phyloP scores from a whole-genome alignment of 1,140 invertebrate species.

The Trichonephila inaurata region DNA sequence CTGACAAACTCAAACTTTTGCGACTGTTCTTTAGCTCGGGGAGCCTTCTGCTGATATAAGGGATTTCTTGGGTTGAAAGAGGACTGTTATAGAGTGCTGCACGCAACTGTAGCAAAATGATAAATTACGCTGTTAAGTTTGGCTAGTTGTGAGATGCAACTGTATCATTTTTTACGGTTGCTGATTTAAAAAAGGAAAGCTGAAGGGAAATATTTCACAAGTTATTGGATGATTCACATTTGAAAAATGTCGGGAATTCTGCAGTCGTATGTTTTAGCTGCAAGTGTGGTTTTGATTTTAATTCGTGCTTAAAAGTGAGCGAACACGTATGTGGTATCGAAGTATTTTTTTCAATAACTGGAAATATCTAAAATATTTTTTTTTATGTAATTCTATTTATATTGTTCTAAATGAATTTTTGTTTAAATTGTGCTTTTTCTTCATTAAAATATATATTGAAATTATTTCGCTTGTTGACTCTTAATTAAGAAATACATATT shows the following conservation, averaged over 20 bases:
- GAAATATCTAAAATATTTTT: too few species aligned
- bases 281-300: too few species aligned
- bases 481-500: too few species aligned
- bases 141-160: neutral
- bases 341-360: too few species aligned
- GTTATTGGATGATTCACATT: neutral
- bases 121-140: constrained; percentile 40
- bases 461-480: too few species aligned
- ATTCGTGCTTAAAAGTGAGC: too few species aligned
- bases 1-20: constrained; percentile 53
- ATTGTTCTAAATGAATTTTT: too few species aligned
- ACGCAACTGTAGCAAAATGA: constrained; percentile 13
- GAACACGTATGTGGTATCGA: too few species aligned
- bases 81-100: neutral
- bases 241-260: neutral
- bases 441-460: too few species aligned
- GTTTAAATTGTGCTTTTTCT: too few species aligned
- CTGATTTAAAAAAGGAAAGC: neutral
- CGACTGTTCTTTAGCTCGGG: constrained; percentile 2
- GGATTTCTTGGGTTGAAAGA: constrained; percentile 41
- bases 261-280: too few species aligned
- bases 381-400: too few species aligned
- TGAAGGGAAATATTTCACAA: neutral
- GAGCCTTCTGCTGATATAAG: constrained; percentile 27
- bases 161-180: neutral